Conservation (phyloP, 2,113 vertebrate species). For the Loxodonta africana region DNA sequence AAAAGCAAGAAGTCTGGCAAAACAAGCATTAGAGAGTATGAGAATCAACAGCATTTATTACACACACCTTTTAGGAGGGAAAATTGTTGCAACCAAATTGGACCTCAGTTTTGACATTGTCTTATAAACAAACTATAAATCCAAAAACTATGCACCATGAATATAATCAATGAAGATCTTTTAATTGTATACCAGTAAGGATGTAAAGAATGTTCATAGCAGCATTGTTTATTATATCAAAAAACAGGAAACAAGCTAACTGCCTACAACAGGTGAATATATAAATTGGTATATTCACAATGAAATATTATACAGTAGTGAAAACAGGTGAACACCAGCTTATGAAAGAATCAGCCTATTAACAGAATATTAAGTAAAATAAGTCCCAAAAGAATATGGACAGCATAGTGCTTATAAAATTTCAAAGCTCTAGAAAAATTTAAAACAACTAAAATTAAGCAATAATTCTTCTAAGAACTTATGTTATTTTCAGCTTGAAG, state of each 20-base stretch:
- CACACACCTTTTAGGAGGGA: background rate
- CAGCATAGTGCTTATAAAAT: background rate
- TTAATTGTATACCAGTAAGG: background rate
- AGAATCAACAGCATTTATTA: background rate
- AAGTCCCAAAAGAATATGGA: background rate
- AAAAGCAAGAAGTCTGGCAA: background rate
- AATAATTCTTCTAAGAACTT: conserved; percentile 37
- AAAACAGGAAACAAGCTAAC: background rate
- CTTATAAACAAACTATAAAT: background rate
- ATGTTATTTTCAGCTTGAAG: background rate
- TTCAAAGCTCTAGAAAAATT: background rate
- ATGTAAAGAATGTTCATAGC: background rate
- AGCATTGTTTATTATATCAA: background rate
- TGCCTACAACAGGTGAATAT: background rate
- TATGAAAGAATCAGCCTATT: background rate
- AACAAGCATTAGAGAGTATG: background rate
- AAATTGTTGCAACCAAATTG: background rate
- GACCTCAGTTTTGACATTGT: background rate
- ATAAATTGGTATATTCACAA: background rate
- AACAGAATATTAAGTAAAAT: conserved; percentile 16
- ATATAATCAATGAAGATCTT: background rate
- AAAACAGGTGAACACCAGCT: background rate
- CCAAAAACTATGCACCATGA: background rate
- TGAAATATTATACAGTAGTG: background rate
- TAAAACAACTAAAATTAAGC: conserved; percentile 32